Conservation (phyloP, 2,113 vertebrate genomes). For the Lasiurus cinereus region DNA sequence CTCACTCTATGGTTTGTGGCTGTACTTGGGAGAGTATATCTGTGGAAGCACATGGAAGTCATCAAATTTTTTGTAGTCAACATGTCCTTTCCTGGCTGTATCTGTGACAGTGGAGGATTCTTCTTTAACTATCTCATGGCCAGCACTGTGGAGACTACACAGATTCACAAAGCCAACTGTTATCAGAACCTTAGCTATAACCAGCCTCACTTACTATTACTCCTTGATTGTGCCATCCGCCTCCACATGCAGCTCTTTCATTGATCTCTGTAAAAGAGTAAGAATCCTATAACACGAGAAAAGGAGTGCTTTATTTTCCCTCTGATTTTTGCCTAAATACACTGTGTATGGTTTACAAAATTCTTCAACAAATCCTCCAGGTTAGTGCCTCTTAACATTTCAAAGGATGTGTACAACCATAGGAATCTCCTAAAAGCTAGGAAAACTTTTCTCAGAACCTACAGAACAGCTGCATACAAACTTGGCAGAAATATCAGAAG, state of each 20-base stretch:
- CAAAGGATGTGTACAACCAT: not conserved
- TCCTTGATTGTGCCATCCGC: fast-evolving
- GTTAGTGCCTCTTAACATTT: not conserved
- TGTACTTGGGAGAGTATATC: not conserved
- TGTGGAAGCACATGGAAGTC: not conserved
- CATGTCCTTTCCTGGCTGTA: not conserved
- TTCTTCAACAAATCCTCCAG: not conserved
- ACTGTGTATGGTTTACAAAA: not conserved
- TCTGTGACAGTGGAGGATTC: too few relatives aligned
- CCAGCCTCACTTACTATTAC: fast-evolving
- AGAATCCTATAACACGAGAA: not conserved
- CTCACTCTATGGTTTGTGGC: not conserved
- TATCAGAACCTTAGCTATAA: not conserved
- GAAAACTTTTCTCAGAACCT: not conserved
- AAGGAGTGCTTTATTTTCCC: not conserved
- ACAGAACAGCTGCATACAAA: not conserved
- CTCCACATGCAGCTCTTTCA: not conserved
- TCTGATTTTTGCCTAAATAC: not conserved
- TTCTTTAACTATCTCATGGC: not conserved
- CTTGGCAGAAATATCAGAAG: not conserved
- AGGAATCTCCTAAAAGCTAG: not conserved
- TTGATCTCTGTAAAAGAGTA: not conserved
- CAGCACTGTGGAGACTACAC: not conserved
- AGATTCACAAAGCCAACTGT: not conserved
- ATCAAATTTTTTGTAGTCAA: not conserved